These are phyloP conservation scores for Phyllostomus hastatus DNA, from an alignment of 2,113 vertebrate genomes.

Conservation along the genomic window DNA sequence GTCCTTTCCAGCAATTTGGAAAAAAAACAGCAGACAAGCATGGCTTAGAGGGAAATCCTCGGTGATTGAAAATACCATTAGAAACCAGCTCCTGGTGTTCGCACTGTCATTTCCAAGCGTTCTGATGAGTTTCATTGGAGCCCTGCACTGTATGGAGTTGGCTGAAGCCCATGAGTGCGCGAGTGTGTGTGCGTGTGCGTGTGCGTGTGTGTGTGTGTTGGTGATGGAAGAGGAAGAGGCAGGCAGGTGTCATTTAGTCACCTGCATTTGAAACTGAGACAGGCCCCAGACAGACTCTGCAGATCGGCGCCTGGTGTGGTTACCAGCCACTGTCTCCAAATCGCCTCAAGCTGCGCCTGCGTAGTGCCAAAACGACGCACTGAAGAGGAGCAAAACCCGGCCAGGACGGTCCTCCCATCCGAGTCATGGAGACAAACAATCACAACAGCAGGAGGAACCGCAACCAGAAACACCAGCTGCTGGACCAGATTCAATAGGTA, in stretches of 20 bases:
- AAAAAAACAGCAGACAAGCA: neutral
- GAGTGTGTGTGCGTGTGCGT: neutral
- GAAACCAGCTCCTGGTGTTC: slow-evolving; percentile 37
- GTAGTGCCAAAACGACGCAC: neutral
- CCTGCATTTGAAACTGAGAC: slow-evolving; percentile 6
- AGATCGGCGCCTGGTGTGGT: neutral
- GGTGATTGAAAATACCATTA: slow-evolving; percentile 53
- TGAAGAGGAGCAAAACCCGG: neutral
- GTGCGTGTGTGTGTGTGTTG: neutral
- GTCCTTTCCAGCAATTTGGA: slow-evolving; percentile 37
- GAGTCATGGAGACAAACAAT: neutral
- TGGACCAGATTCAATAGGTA: neutral
- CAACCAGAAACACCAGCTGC: neutral
- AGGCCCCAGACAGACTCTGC: neutral
- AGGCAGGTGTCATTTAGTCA: slow-evolving; percentile 47
- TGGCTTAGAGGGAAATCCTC: slow-evolving; percentile 45
- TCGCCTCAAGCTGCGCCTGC: neutral
- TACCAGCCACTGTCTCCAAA: neutral
- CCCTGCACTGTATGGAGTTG: neutral
- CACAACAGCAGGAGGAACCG: neutral
- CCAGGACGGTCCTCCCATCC: neutral
- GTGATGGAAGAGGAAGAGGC: neutral
- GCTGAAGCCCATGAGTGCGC: neutral
- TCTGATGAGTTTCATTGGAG: slow-evolving; percentile 44
- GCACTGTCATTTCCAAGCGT: slow-evolving; percentile 25